Percentiles rank a stretch among this genome's conserved stretches.
These are phyloP conservation scores for Pseudomyrmex pallidus DNA, from an alignment of 1,140 invertebrate species.

Conservation along the genomic window DNA sequence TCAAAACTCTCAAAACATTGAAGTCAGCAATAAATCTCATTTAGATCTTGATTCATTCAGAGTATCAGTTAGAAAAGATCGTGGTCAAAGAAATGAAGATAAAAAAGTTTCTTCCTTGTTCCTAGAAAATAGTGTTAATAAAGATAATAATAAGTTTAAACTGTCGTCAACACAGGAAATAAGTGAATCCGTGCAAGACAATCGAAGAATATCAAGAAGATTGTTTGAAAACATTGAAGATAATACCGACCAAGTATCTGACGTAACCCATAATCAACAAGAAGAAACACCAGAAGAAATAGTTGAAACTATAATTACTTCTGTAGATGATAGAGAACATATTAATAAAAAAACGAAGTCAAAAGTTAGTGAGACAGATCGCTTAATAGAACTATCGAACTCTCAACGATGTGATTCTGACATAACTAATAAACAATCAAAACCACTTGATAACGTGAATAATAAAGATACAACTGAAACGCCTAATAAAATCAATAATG, in stretches of 20 bases:
- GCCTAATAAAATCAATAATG: neutral
- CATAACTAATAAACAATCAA: neutral
- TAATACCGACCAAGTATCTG: neutral
- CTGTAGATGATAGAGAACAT: neutral
- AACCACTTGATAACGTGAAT: neutral
- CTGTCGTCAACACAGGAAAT: neutral
- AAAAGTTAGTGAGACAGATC: conserved; percentile 13
- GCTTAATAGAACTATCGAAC: conserved; percentile 1
- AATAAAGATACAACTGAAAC: neutral
- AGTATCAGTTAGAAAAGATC: neutral
- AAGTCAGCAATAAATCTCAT: conserved; percentile 14
- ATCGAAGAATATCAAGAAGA: conserved; percentile 41
- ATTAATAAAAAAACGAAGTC: neutral
- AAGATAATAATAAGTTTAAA: neutral
- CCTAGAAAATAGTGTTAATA: neutral
- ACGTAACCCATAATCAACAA: neutral
- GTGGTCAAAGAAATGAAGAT: neutral
- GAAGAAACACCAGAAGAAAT: neutral
- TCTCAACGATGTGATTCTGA: too few relatives aligned
- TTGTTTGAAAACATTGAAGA: conserved; percentile 60
- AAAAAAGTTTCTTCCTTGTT: neutral
- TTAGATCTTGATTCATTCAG: neutral
- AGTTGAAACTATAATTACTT: neutral
- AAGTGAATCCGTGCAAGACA: neutral
- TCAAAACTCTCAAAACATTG: conserved; percentile 63